These are phyloP conservation scores for Girardia tigrina DNA, from an alignment of 2,888 invertebrate genomes.

Conservation along the genomic window DNA sequence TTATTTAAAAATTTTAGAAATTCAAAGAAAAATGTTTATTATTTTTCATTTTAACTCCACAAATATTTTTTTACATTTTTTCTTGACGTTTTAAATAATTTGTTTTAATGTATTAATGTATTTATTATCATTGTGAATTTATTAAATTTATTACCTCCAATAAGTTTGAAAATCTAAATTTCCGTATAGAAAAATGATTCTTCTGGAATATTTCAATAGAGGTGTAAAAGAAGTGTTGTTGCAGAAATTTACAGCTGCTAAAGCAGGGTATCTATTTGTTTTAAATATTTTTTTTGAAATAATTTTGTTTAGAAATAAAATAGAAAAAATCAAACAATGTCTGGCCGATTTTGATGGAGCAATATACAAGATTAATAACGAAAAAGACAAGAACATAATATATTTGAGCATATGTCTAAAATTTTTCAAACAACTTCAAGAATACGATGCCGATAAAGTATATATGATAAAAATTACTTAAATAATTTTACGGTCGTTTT, in stretches of 20 bases:
- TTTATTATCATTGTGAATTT: background rate
- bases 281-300: conserved; percentile 3
- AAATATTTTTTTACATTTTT: background rate
- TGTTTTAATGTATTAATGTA: background rate
- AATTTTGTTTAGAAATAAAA: conserved; percentile 24
- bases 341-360: conserved; percentile 90
- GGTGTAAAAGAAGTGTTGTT: conserved; percentile 40
- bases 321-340: conserved; percentile 44
- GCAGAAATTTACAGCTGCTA: conserved; percentile 27
- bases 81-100: background rate
- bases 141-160: background rate
- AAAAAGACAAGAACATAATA: conserved; percentile 40
- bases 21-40: background rate
- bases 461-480: conserved; percentile 37
- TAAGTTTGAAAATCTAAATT: background rate
- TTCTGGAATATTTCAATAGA: conserved; percentile 82
- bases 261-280: background rate
- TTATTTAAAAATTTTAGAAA: background rate
- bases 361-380: conserved; percentile 89
- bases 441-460: conserved; percentile 85
- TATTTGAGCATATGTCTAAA: conserved; percentile 94
- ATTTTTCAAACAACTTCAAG: conserved; percentile 91
- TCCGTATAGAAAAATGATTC: conserved; percentile 51
- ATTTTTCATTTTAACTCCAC: background rate
- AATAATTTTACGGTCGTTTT: background rate